Base-by-base conservation (phyloP, 1,140 invertebrate genomes). In the Pseudoatta argentina region DNA sequence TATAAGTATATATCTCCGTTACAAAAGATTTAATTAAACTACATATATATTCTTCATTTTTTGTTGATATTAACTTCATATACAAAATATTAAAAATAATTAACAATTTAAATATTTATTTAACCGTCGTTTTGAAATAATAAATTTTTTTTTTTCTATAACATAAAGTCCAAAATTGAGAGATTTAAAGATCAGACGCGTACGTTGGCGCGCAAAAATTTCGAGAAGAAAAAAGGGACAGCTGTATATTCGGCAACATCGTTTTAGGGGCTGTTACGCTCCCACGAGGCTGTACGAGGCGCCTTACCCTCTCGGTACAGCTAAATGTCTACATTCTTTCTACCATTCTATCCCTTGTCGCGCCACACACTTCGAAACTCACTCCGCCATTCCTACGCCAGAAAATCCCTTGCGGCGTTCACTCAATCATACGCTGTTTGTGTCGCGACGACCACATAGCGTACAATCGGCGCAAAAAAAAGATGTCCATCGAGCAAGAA, bases 381-480 rank as follows among this genome's bases (percentile, higher is more conserved):
- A 67, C 79, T 88, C 90, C 91, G 91, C 91, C 90, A 91, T 90
- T 93, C 71, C 87, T 87, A 75, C 81, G 87, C 81, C 90, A 78
- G 92, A 93, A 94, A 95, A 95, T 94, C 94, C 94, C 94, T 94
- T 93, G 94, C 93, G 93, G 93, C 93, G 91, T 83, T 93, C 94
- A 93, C 93, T 94, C 94, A 94, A 95, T 94, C 94, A 95, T 94
- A 94, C 93, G 92, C 89, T 94, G 94, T 94, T 94, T 94, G 94
- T 94, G 92, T 92, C 91, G 92, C 90, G 86, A 88, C 88, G 73
- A 87, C 72, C 86, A 87, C 88, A 61, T 59, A 53, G 24, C 73
- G 53, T 88, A 88, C 87, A 89, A 92, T 90, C 91, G 90, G 91
- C 83, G 67, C 88, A 93, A 93, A 86, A 90, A 93, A 94, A 90